Conservation (phyloP, 2,797 vertebrate species). For the Cichlasoma orientale region DNA sequence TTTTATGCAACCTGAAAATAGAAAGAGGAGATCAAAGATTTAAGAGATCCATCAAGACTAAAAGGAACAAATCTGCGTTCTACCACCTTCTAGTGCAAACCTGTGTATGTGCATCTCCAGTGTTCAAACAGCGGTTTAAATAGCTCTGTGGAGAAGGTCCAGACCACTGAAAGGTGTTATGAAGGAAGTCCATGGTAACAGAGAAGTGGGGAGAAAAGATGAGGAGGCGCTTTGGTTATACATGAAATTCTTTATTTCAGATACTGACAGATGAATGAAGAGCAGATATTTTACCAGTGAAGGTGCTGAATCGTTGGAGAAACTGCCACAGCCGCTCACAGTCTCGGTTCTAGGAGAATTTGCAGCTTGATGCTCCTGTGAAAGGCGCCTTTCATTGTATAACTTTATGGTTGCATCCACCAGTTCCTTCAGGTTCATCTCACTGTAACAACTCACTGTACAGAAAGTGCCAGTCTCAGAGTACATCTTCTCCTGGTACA, state of each 20-base stretch:
- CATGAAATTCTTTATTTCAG: neutral
- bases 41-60: too few relatives aligned
- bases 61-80: neutral
- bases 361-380: neutral
- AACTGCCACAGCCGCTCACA: neutral
- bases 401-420: neutral
- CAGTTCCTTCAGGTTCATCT: neutral
- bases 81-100: neutral
- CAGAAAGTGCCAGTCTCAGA: too few relatives aligned
- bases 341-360: neutral
- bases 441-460: too few relatives aligned
- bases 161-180: neutral
- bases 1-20: neutral
- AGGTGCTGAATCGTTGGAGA: neutral
- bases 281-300: neutral
- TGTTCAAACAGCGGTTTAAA: too few relatives aligned
- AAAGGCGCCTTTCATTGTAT: neutral
- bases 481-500: neutral
- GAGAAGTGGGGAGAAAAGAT: neutral
- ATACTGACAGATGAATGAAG: neutral
- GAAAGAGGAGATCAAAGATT: neutral
- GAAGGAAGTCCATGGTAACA: neutral
- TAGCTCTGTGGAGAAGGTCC: neutral
- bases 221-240: too few relatives aligned
- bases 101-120: neutral